A percentile compares a stretch with the other conserved stretches of the same genome.
These are phyloP conservation scores for Pammene aurita DNA, from an alignment of 2,888 invertebrate genomes.

Conservation along the genomic window DNA sequence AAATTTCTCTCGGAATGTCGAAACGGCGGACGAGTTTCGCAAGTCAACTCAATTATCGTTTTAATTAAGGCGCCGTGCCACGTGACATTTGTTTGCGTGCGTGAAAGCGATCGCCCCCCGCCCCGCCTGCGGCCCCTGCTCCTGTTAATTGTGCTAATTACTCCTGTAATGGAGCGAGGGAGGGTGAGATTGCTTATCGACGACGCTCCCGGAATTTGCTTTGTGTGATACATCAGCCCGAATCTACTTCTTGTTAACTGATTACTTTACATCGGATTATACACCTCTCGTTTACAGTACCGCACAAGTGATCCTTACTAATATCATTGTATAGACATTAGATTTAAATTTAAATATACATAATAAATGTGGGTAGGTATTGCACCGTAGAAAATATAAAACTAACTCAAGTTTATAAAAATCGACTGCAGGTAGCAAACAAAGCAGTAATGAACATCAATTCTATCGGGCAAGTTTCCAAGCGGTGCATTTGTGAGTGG, in stretches of 20 bases:
- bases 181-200: constrained; percentile 81
- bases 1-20: constrained; percentile 80
- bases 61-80: constrained; percentile 82
- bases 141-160: constrained; percentile 84
- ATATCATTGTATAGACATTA: too few relatives aligned
- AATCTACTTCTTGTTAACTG: constrained; percentile 41
- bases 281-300: constrained; percentile 13
- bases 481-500: constrained; percentile 60
- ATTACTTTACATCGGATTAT: constrained; percentile 29
- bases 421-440: constrained; percentile 54
- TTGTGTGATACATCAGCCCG: constrained; percentile 66
- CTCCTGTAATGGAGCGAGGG: constrained; percentile 79
- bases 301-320: too few relatives aligned
- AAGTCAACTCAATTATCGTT: constrained; percentile 84
- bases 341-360: background rate
- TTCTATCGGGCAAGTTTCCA: constrained; percentile 72
- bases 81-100: constrained; percentile 84
- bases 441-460: constrained; percentile 66
- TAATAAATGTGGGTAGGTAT: too few relatives aligned
- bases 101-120: constrained; percentile 76
- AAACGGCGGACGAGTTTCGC: constrained; percentile 83
- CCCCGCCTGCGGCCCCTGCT: constrained; percentile 54
- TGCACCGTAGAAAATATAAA: constrained; percentile 2
- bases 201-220: constrained; percentile 74
- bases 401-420: constrained; percentile 10